These are phyloP conservation scores for Campylomormyrus tamandua DNA, from an alignment of 2,113 vertebrate genomes.

Conservation along the genomic window DNA sequence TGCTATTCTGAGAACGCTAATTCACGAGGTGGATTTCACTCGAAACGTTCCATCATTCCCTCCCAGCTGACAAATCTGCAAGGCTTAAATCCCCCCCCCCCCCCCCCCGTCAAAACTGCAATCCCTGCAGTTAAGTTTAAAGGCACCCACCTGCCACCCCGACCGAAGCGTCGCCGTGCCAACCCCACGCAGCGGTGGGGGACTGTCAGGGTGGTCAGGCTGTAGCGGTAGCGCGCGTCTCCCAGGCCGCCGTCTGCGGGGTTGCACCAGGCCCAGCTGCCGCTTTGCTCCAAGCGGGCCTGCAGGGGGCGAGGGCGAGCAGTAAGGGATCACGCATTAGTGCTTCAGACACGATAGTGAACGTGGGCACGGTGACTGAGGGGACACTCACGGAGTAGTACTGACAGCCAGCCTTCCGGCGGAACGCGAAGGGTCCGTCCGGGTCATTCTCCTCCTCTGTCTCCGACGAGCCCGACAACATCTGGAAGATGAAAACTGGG, in stretches of 20 bases:
- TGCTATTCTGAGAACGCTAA: neutral
- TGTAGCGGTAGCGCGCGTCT: conserved; percentile 84
- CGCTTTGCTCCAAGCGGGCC: conserved; percentile 78
- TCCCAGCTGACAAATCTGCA: neutral
- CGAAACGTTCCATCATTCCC: neutral
- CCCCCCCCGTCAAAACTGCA: neutral
- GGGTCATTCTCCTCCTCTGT: conserved; percentile 97
- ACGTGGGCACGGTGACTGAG: neutral
- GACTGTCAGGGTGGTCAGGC: conserved; percentile 82
- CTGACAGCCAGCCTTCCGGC: conserved; percentile 94
- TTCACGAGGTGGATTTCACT: neutral
- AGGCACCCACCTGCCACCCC: conserved; percentile 81
- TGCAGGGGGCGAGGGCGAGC: conserved; percentile 32
- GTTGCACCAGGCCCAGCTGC: conserved; percentile 86
- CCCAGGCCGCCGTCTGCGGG: conserved; percentile 75
- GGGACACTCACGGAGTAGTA: conserved; percentile 88
- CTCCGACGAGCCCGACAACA: conserved; percentile 86
- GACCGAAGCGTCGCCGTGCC: conserved; percentile 82
- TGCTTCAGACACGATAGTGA: neutral
- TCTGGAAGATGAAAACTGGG: conserved; percentile 39
- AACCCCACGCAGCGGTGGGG: conserved; percentile 84
- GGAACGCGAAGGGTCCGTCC: conserved; percentile 90
- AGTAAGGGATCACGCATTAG: neutral
- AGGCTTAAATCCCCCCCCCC: neutral
- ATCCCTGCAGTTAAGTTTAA: neutral